Percentiles rank a stretch among this genome's conserved stretches.
These are phyloP conservation scores for Odontomyia ornata DNA, from an alignment of 2,888 invertebrate genomes.

Conservation along the genomic window DNA sequence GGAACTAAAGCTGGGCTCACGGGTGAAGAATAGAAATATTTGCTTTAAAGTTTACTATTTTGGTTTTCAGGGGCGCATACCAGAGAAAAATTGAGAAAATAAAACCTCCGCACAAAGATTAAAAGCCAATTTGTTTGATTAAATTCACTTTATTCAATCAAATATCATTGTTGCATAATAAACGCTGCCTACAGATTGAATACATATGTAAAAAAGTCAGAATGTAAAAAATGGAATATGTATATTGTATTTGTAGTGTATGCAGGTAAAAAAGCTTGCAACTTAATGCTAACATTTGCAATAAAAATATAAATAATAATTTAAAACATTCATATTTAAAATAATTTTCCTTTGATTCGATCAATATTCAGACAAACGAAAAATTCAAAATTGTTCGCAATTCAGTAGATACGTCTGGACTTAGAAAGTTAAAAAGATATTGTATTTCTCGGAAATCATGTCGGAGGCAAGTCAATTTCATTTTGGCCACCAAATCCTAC, in stretches of 20 bases:
- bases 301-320: constrained; percentile 42
- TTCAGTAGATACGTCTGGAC: not conserved
- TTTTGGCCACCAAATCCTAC: not conserved
- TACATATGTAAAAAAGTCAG: constrained; percentile 36
- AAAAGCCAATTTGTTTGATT: constrained; percentile 6
- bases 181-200: constrained; percentile 7
- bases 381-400: not conserved
- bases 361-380: not conserved
- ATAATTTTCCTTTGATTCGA: constrained; percentile 16
- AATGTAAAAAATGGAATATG: constrained; percentile 44
- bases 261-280: constrained; percentile 32
- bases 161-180: constrained; percentile 22
- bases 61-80: too few species aligned
- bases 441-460: constrained; percentile 3
- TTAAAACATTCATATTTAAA: constrained; percentile 4
- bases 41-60: too few species aligned
- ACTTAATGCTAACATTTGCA: constrained; percentile 33
- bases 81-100: too few species aligned
- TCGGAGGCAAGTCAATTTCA: constrained; percentile 24
- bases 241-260: constrained; percentile 25
- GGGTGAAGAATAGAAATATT: too few species aligned
- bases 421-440: not conserved
- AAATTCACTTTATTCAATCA: constrained; percentile 40
- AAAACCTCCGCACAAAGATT: too few species aligned
- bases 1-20: too few species aligned